Conservation (phyloP, 2,113 vertebrate species). For the Myotis yumanensis region DNA sequence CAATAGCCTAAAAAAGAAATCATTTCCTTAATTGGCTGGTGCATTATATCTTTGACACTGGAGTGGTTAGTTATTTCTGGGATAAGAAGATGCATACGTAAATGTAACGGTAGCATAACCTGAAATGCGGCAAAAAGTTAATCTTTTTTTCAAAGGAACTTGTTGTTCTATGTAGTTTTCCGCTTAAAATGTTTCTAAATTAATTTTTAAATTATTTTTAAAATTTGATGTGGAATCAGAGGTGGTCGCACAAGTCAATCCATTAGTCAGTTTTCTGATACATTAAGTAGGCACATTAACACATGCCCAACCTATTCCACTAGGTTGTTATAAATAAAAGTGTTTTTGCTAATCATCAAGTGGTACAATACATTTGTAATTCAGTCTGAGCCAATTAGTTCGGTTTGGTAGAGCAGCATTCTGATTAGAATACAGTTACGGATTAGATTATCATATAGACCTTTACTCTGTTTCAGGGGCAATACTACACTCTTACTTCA, state of each 20-base stretch:
- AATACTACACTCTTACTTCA: neutral
- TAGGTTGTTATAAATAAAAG: neutral
- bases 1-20: conserved; percentile 1
- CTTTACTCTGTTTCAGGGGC: neutral
- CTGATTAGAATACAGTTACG: neutral
- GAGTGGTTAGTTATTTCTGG: neutral
- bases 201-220: conserved; percentile 34
- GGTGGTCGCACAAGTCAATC: neutral
- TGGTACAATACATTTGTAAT: neutral
- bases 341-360: neutral
- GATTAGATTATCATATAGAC: neutral
- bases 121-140: neutral
- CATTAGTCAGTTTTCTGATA: neutral
- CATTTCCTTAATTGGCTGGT: neutral
- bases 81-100: neutral
- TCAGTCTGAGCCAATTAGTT: neutral
- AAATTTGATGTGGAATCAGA: conserved; percentile 16
- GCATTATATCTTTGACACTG: neutral
- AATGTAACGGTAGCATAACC: neutral
- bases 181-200: conserved; percentile 39
- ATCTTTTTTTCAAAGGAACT: neutral
- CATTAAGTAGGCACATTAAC: neutral
- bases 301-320: neutral
- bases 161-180: neutral
- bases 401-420: neutral